Conservation (phyloP, 2,888 invertebrate species). For the Andrena camellia region DNA sequence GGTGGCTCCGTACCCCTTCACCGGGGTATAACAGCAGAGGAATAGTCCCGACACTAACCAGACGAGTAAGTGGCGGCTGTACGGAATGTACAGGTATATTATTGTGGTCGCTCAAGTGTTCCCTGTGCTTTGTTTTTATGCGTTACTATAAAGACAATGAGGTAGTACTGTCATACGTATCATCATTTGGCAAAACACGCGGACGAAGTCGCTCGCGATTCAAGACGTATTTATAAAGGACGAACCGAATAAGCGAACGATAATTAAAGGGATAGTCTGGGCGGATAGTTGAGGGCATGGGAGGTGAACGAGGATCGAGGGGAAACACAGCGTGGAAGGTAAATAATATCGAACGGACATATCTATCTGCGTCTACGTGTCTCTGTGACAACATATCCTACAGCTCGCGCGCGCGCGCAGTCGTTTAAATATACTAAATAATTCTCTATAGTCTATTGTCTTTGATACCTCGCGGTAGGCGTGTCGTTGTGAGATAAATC, state of each 20-base stretch:
- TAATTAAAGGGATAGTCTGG: neutral
- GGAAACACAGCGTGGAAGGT: slow-evolving; percentile 1
- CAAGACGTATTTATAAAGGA: slow-evolving; percentile 34
- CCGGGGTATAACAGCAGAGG: slow-evolving; percentile 63
- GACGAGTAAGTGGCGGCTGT: slow-evolving; percentile 67
- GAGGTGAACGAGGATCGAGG: neutral
- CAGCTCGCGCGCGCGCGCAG: slow-evolving; percentile 63
- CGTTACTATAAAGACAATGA: slow-evolving; percentile 77
- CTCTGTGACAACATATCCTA: slow-evolving; percentile 50
- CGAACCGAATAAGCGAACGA: slow-evolving; percentile 10
- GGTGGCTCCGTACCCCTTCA: slow-evolving; percentile 45
- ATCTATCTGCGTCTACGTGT: slow-evolving; percentile 25
- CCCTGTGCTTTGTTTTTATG: slow-evolving; percentile 69
- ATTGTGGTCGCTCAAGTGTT: slow-evolving; percentile 68
- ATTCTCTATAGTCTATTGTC: slow-evolving; percentile 83
- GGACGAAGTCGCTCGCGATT: slow-evolving; percentile 50
- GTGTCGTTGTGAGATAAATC: slow-evolving; percentile 83
- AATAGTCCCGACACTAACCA: slow-evolving; percentile 61
- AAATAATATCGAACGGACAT: slow-evolving; percentile 17
- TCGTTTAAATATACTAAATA: slow-evolving; percentile 80
- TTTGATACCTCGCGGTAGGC: slow-evolving; percentile 82
- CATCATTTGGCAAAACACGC: slow-evolving; percentile 75
- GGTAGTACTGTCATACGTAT: slow-evolving; percentile 79
- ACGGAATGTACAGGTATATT: slow-evolving; percentile 71
- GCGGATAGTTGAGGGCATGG: neutral